Conservation (phyloP, 2,888 invertebrate genomes). For the Nysson spinosus region DNA sequence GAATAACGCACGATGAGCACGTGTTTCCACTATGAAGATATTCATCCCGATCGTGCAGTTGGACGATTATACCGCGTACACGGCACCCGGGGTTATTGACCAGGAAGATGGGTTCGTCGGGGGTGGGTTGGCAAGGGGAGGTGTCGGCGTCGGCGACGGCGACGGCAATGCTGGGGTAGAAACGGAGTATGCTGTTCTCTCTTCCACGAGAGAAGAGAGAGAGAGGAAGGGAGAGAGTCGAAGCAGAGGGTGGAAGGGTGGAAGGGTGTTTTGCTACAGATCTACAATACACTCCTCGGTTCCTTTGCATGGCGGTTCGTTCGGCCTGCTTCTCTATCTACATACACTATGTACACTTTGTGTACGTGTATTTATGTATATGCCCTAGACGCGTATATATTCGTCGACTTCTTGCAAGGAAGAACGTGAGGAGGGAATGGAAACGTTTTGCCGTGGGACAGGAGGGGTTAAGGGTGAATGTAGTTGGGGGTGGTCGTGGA, state of each 20-base stretch:
- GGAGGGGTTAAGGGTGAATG: not conserved
- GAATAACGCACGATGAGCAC: not conserved
- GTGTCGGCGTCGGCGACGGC: constrained; percentile 36
- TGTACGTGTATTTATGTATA: not conserved
- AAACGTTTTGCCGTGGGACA: constrained; percentile 13
- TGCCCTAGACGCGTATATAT: not conserved
- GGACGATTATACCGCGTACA: constrained; percentile 38
- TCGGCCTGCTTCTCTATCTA: not conserved
- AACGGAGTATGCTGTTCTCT: constrained; percentile 55
- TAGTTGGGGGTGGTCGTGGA: constrained; percentile 15
- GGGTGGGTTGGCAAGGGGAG: constrained; percentile 26
- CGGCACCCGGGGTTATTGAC: constrained; percentile 63
- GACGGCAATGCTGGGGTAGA: constrained; percentile 31
- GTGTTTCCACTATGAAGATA: constrained; percentile 10
- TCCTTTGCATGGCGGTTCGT: constrained; percentile 37
- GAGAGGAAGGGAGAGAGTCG: constrained; percentile 6
- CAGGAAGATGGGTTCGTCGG: constrained; percentile 59
- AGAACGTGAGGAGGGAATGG: constrained; percentile 18
- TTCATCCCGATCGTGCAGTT: constrained; percentile 23
- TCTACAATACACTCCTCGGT: constrained; percentile 48
- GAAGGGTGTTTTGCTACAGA: constrained; percentile 43
- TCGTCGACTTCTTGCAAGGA: constrained; percentile 33
- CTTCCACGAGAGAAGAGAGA: constrained; percentile 36
- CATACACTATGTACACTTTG: not conserved
- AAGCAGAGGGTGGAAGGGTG: constrained; percentile 13